Conservation (phyloP, 2,113 vertebrate genomes). For the Sylvilagus bachmani region DNA sequence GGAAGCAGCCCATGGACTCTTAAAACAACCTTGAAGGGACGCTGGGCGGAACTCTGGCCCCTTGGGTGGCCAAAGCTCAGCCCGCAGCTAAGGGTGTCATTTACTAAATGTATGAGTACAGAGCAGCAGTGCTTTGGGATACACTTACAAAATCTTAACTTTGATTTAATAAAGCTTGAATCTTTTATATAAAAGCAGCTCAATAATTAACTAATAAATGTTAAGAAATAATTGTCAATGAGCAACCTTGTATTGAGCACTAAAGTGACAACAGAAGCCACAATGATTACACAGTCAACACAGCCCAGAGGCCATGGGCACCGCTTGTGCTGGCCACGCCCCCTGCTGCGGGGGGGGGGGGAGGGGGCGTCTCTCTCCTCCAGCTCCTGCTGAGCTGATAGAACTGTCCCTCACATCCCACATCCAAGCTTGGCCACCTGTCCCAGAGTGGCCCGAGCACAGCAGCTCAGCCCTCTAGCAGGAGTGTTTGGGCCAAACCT, state of each 20-base stretch:
- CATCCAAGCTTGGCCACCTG: background rate
- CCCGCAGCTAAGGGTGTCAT: background rate
- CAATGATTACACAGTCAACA: background rate
- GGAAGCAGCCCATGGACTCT: background rate
- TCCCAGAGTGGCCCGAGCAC: rapidly evolving
- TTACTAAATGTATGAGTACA: background rate
- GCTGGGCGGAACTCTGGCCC: too few relatives aligned
- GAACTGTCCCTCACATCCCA: background rate
- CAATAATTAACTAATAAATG: background rate
- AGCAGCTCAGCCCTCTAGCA: background rate
- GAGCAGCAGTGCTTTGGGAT: background rate
- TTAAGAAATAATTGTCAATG: background rate
- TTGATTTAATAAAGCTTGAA: slow-evolving; percentile 20
- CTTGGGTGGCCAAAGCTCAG: background rate
- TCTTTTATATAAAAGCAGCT: slow-evolving; percentile 11
- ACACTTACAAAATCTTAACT: background rate
- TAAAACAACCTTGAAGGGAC: background rate
- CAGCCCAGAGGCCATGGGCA: rapidly evolving
- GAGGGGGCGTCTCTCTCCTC: too few relatives aligned
- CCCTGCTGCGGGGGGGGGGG: background rate
- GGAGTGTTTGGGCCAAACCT: background rate
- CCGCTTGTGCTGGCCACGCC: background rate
- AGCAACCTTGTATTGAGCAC: background rate
- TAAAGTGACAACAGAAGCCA: background rate
- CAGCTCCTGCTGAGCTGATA: background rate